Evolutionary conservation across 2,113 vertebrate species (phyloP).

Genomic region (Pluvialis apricaria): DNA sequence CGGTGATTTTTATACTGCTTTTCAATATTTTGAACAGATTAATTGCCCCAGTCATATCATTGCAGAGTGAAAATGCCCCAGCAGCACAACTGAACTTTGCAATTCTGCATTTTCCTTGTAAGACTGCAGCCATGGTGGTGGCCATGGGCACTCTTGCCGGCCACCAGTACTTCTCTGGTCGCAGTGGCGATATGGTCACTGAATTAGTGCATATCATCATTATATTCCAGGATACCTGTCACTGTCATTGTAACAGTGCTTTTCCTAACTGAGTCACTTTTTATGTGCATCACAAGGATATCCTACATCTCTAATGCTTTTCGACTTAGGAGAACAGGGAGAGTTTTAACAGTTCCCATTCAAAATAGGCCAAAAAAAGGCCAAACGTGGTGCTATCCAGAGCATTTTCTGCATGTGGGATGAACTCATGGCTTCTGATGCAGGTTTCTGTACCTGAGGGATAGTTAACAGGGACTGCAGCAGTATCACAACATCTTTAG

Average conservation of each 20-base stretch:
- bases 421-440: not conserved
- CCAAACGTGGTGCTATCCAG: not conserved
- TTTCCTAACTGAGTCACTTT: not conserved
- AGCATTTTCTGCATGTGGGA: not conserved
- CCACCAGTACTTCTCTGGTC: not conserved
- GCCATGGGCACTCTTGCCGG: not conserved
- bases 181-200: not conserved
- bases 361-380: not conserved
- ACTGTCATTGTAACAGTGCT: not conserved
- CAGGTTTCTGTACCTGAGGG: not conserved
- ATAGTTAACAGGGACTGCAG: not conserved
- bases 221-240: not conserved
- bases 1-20: not conserved
- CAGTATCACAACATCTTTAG: not conserved
- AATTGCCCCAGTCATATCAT: not conserved
- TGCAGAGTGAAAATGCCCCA: not conserved
- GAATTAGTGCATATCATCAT: not conserved
- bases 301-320: not conserved
- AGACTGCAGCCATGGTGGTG: fast-evolving
- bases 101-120: not conserved
- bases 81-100: not conserved
- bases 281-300: not conserved
- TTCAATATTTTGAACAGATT: not conserved
- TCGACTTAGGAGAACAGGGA: not conserved
- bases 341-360: not conserved